Base-by-base conservation (phyloP, 2,797 vertebrate genomes). In the Carapus acus region DNA sequence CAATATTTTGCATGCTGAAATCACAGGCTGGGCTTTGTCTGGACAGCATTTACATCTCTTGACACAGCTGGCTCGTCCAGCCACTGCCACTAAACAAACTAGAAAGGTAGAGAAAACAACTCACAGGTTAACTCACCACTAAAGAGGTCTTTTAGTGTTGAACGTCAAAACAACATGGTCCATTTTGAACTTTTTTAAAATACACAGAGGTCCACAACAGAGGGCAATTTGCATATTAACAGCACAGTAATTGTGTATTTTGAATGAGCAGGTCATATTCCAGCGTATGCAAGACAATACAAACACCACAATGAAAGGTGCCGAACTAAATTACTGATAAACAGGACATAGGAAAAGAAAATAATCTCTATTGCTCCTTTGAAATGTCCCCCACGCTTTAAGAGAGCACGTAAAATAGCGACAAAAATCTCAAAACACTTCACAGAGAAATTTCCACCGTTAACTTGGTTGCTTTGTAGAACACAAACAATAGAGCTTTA, bases 41-140 rank as follows among this genome's bases (percentile, higher is more conserved):
- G 63, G 64, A 73, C 67, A 67, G 61, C 48, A 90, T 89, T 89
- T 90, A 84, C 88, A 89, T 90, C 74, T 80, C 80, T 84, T 82
- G 81, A 88, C 85, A 85, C 86, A 88, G 83, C 84, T 87, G 85
- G 76, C 81, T 74, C 8, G 54, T 57, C 65, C 84, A 83, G 84
- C 75, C 76, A 78, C 80, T 79, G 80, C 77, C 68, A 57, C 79
- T 81, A 83, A 84, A 67, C 67, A 84, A 86, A 85, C 82, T 83
- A 73, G 64, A 67, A 72, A 79, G 72, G 47, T 73, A 79, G 74
- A 81, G 78, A 36, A 85, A 84, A 87, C 76, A 81, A 83, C 67
- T 48, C 38, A 2, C 43, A 83, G 76, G 57, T 80, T 79, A 75
- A 74, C 56, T 81, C 77, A 83, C 86, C 85, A 84, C 87, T 88